Base-by-base conservation (phyloP, 2,888 invertebrate genomes). In the Patella depressa region DNA sequence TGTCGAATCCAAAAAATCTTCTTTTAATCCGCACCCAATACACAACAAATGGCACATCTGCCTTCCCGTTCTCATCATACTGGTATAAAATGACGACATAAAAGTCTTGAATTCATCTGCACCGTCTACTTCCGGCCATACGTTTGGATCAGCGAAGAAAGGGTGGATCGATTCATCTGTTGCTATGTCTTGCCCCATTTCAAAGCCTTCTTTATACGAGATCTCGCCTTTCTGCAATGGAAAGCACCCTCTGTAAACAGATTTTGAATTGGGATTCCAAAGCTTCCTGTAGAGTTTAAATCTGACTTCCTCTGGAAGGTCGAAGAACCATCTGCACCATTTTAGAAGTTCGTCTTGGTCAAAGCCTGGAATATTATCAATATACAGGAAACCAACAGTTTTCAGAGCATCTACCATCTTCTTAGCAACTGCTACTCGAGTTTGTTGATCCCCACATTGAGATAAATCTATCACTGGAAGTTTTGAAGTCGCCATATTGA, bases 201-300 rank as follows among this genome's bases (percentile, higher is more conserved):
- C 87, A 77, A 85, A 87, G 0, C 86, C 87, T 76, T 87, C 86
- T 53, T 87, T 87, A 59, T 85, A 79, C 55, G 85, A 85, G 7
- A 82, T 81, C 75, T 83, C 85, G 0, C 79, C 82, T 74, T 82
- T 79, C 1, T 82, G 81, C 3, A 85, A 81, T 0, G 87, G 87
- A 71, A 86, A 87, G 78, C 85, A 87, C 1, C 87, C 87, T 9
- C 87, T 80, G 75, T 86, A 87, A 0, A 84, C 80, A 75, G 86
- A 85, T 14, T 65, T 34, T 53, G 83, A 85, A 15, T 81, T 78
- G 2, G 81, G 76, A 34, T 84, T 85, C 84, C 85, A 86, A 19
- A 74, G 73, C 15, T 84, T 82, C 65, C 84, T 79, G 34, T 82
- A 73, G 29, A 85, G 69, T 17, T 65, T 72, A n/a, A 80, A 70